Evolutionary conservation across 1,140 invertebrate species (phyloP).

Genomic region (Drosophila littoralis): DNA sequence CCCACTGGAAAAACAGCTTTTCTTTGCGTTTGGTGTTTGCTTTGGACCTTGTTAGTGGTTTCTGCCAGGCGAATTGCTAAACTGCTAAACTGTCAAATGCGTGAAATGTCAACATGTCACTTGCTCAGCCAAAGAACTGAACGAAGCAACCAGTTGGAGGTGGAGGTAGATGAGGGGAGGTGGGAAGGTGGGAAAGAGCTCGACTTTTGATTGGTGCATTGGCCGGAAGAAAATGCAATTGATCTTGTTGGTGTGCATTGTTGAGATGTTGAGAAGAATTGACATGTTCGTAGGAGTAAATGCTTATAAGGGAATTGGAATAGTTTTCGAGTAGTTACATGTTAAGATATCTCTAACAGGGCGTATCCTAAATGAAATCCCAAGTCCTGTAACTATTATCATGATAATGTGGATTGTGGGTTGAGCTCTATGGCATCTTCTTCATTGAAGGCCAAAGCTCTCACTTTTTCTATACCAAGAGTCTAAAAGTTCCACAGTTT

Average conservation of each 20-base stretch:
- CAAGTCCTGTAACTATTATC: too few species aligned
- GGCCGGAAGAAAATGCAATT: constrained; percentile 1
- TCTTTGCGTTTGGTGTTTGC: constrained; percentile 65
- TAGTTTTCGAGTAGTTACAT: background rate
- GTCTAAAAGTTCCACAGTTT: background rate
- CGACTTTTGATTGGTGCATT: constrained; percentile 38
- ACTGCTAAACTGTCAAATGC: constrained; percentile 81
- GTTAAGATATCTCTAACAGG: too few species aligned
- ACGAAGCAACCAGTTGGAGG: background rate
- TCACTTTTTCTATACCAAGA: background rate
- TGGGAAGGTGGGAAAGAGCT: background rate
- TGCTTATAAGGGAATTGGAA: background rate
- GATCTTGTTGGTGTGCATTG: background rate
- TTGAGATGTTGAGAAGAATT: background rate
- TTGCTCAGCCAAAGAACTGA: constrained; percentile 24
- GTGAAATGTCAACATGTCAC: constrained; percentile 79
- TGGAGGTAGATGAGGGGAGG: background rate
- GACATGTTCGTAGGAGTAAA: background rate
- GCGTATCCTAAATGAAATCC: too few species aligned
- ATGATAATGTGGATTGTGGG: too few species aligned
- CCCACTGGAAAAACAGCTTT: constrained; percentile 74
- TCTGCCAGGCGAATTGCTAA: constrained; percentile 63
- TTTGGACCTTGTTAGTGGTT: constrained; percentile 74
- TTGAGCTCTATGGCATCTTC: too few species aligned
- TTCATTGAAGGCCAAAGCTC: too few species aligned